Base-by-base conservation (phyloP, 2,797 vertebrate species). In the Pangasius mekongensis region DNA sequence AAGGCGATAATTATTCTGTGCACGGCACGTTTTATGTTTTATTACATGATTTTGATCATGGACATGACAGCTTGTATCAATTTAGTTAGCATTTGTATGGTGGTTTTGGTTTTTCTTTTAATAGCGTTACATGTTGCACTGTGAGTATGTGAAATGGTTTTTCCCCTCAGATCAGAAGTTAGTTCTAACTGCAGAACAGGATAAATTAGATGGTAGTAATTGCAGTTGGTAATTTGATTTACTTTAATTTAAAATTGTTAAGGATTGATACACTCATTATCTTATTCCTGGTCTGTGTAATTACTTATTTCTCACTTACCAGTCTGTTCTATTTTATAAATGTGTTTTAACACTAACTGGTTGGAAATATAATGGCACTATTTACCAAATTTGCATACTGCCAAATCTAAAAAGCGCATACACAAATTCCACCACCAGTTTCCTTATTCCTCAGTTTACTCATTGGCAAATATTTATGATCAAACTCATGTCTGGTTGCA, bases 101-200 rank as follows among this genome's bases (percentile, higher is more conserved):
- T 87, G 67, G 54, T 84, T 81, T 84, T n/a, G 36, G 39, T 71
- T 71, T 80, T 49, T 54, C 24, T 62, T 54, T 58, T 18, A 60
- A 76, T 22, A 62, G n/a, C 3, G 62, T 49, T 76, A 86, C 62
- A 69, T 84, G 62, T 43, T 62, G 64, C n/a, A 20, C 24, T 64
- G 58, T 10, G 9, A 81, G 54, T 18, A 20, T 84, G 43, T 85
- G 66, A 84, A 77, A 39, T 58, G 8, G 5, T 36, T 64, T 86
- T 82, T 36, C 43, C 2, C 8, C 62, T 86, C 6, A 14, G 80
- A 60, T 39, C 56, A 82, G 36, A 64, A 0, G 3, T 49, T n/a
- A 64, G 5, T 52, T 24, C 22, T 71, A 47, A 58, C 58, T 43
- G 33, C 36, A 83, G 54, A 64, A 47, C 36, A 64, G 36, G 64